Base-by-base conservation (phyloP, 23 tunicate genomes). In the Clavelina lepadiformis region DNA sequence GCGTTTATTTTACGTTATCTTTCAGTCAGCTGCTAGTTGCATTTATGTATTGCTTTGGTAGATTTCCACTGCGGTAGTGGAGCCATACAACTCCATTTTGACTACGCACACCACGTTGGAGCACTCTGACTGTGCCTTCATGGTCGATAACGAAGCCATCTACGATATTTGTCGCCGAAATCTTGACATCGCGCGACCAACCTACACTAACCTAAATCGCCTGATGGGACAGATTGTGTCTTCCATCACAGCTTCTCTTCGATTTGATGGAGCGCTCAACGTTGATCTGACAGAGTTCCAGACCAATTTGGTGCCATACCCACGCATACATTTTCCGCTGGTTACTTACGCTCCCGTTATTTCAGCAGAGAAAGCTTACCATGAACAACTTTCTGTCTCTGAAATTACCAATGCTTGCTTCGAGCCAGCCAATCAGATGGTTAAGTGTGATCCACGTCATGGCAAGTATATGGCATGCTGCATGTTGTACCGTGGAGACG, bases 391-490 rank as follows among this genome's bases (percentile, higher is more conserved):
- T 25, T 52, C 83, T 28, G 83, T 77, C 19, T 27, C 35, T 23
- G 71, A 77, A 20, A 67, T 77, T 58, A 77, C 83, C 35, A 77
- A 56, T 58, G 75, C 61, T 1, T 77, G 83, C 31, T 77, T 77
- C 47, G 83, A 77, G 59, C 75, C 83, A 1, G 63, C 27, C 2
- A 77, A 44, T 59, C 32, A 46, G 20, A 51, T 77, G 83, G 83
- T 77, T 3, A 77, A 77, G 50, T 77, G 83, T 30, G 75, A 77
- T 32, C 83, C 83, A 6, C 67, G 75, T 1, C 38, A 24, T 13
- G 83, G 83, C 6, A 77, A 77, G 35, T 77, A 77, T 68, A 77
- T 77, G 83, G 75, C 83, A 18, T 76, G 82, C 73, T 76, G 82
- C 73, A 64, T 76, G 72, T 52, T 76, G 11, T 76, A 64, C 56